Evolutionary conservation across 2,888 invertebrate species (phyloP), one percentile per base, ranked within the genome.

Genomic region (Tanytarsus gracilentus): DNA sequence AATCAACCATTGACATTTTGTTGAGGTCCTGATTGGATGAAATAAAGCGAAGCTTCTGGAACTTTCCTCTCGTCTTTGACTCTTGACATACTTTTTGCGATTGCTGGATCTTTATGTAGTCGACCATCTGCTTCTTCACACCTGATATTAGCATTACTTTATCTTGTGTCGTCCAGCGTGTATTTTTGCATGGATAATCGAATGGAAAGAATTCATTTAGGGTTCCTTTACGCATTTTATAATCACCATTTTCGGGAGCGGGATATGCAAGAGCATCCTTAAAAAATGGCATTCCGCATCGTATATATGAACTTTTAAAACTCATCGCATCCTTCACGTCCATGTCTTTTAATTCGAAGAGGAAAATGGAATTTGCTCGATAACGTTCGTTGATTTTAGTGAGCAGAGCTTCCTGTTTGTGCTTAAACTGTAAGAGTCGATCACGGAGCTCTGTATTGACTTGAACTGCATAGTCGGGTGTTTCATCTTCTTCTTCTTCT

Each of bases 211-310:
- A 65, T 67, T 74, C 74, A 4, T 66, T 65, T 2, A 65, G 65
- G 1, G 27, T 36, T 4, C 65, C 61, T 27, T 64, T 66, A 48
- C 81, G 77, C 61, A 70, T 71, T 66, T 76, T 73, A 5, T 80
- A 78, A 65, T 87, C 86, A 4, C 75, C 71, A 69, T 87, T 87
- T 21, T 71, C 68, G 0, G 79, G 78, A 18, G 81, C 78, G 3
- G 76, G 70, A 64, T 78, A 80, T 21, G 76, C 75, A 18, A 73
- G 66, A 21, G 68, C 72, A 65, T 84, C 83, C 66, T 84, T 85
- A 64, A 88, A 88, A 67, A 83, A 88, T 1, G 86, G 80, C 65
- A 78, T 75, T 27, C 82, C 77, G 67, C 80, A 76, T 53, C 67
- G 68, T 1, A 71, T 67, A 36, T 73, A 72, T 25, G 70, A 68